Conservation (phyloP, 2,113 vertebrate species). For the Coturnix japonica region DNA sequence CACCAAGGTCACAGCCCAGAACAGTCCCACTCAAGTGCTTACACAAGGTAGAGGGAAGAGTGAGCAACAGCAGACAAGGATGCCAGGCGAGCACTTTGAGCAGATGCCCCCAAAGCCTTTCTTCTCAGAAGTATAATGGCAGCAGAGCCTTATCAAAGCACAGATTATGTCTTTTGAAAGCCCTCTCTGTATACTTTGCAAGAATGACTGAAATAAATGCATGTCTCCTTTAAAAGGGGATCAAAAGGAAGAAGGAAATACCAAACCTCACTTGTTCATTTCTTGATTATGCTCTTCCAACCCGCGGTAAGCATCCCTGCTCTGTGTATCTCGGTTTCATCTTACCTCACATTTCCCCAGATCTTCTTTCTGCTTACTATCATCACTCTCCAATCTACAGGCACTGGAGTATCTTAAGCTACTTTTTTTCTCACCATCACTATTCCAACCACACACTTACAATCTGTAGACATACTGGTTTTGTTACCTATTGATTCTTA, state of each 20-base stretch:
- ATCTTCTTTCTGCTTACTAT: background rate
- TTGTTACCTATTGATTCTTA: background rate
- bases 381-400: background rate
- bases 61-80: background rate
- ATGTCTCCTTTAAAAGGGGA: background rate
- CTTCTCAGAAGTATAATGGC: background rate
- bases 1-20: background rate
- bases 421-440: background rate
- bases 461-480: background rate
- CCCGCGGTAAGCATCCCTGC: background rate
- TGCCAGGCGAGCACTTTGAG: background rate
- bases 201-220: background rate
- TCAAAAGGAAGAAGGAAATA: background rate
- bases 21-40: accelerated
- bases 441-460: background rate
- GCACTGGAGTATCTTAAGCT: background rate
- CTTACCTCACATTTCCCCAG: accelerated
- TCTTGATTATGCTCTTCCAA: background rate
- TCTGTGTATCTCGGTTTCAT: background rate
- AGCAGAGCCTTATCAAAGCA: background rate
- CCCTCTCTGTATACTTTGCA: background rate
- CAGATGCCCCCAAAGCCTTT: background rate
- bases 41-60: background rate
- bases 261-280: background rate
- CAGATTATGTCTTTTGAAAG: background rate